Evolutionary conservation across 2,888 invertebrate genomes (phyloP), one percentile per base, ranked within the genome.

Genomic region (Ametastegia equiseti): DNA sequence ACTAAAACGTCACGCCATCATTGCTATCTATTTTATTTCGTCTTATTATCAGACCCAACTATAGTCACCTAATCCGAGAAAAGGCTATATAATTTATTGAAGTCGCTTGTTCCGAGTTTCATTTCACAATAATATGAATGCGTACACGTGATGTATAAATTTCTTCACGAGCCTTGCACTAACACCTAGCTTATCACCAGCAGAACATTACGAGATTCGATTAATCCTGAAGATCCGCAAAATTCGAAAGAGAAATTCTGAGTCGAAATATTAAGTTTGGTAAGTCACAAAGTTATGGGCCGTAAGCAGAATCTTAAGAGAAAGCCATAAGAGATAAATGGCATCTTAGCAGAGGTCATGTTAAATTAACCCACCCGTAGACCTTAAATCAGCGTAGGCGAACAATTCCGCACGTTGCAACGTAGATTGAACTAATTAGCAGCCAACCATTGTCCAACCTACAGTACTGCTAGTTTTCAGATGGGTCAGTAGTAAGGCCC

Each of bases 401-500:
- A 73, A 73, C 57, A 60, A 60, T 73, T 80, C 80, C 23, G 80
- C 73, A 71, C 69, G 57, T 27, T n/a, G 42, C 39, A 15, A 27
- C 71, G 57, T 71, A 73, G 73, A 80, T 71, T 80, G 80, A 57
- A 69, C 54, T 73, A 73, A 80, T 73, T 50, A 73, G 73, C 11
- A 45, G 39, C 39, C 60, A 57, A 54, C 73, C 80, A 73, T 60
- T 33, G 57, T 23, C 39, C 50, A 47, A 69, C 50, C 39, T 54
- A 80, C 67, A 30, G 33, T n/a, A 63, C 79, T 63, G n/a, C 30
- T 75, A 19, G 36, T 36, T 19, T 33, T 33, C n/a, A 45, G 75
- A 50, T 23, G 36, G 75, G 54, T 11, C 15, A 27, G 50, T 19
- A 50, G 33, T 75, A 71, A 71, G 9, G 39, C 75, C 75, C 54